Conservation (phyloP, 2,888 invertebrate genomes). For the Coremacera marginata region DNA sequence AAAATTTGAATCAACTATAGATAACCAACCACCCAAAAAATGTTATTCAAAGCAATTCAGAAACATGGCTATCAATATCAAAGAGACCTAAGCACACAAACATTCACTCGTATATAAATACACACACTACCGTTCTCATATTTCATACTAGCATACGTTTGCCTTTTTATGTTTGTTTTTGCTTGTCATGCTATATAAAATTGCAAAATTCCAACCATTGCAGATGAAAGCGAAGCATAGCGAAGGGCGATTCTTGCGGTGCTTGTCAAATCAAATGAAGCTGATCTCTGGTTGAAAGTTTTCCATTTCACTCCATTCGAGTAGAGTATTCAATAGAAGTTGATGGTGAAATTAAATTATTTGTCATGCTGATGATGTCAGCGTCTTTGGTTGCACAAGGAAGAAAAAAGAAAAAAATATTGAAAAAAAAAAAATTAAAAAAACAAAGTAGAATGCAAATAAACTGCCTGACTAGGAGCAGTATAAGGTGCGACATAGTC, state of each 20-base stretch:
- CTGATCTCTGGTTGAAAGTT: conserved; percentile 1
- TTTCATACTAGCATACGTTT: background rate
- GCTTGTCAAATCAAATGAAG: background rate
- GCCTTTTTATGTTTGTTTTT: background rate
- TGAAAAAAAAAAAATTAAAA: too few relatives aligned
- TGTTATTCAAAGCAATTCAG: background rate
- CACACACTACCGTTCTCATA: background rate
- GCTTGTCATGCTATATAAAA: background rate
- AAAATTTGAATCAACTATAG: conserved; percentile 22
- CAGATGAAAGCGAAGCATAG: background rate
- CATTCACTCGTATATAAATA: too few relatives aligned
- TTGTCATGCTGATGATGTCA: conserved; percentile 17
- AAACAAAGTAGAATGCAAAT: too few relatives aligned
- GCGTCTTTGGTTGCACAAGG: conserved; percentile 1
- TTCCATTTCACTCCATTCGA: conserved; percentile 2
- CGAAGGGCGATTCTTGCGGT: conserved; percentile 4
- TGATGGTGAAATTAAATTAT: conserved; percentile 28
- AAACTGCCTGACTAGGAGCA: too few relatives aligned
- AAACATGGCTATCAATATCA: background rate
- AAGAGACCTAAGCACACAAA: background rate
- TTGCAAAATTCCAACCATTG: background rate
- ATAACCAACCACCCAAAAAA: conserved; percentile 12
- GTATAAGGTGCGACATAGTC: too few relatives aligned
- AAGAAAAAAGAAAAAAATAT: too few relatives aligned
- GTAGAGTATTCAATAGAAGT: background rate